Evolutionary conservation across 2,888 invertebrate genomes (phyloP), one percentile per base, ranked within the genome.

Genomic region (Ennomos quercinarius): DNA sequence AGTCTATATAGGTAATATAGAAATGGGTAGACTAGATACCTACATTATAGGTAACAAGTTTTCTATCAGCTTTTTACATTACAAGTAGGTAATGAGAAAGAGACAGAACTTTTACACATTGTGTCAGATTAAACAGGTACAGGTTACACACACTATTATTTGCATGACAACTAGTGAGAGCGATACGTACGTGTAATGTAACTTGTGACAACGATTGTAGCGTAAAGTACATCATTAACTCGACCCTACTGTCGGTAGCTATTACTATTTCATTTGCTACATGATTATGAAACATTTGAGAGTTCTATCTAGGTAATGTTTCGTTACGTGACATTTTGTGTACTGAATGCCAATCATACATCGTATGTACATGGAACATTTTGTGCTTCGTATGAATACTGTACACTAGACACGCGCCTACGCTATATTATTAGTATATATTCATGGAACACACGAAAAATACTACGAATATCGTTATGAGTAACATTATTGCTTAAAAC

Each of bases 401-500:
- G 61, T 13, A 53, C 51, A 55, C 61, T 58, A 53, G 55, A 50
- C 59, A 61, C 65, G 50, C 51, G 51, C 60, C 45, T 41, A 37
- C 11, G 12, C 38, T 50, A 36, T n/a, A 42, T 4, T 27, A 27
- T 4, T 27, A 27, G 27, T 27, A 27, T 27, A 27, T 11, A 10
- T 27, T n/a, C 37, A 50, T 40, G 44, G 48, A 37, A 62, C 66
- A 63, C 65, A 58, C 55, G 34, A 45, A 60, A n/a, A 57, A 60
- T 57, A 48, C 63, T 64, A 65, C 63, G 35, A 54, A 48, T 54
- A 59, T 57, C 52, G 52, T 11, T 35, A 50, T 49, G 48, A 54
- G 42, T 53, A 63, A 55, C 53, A 57, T 72, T 74, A 76, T 75
- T 71, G 73, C 74, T 75, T 72, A 75, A 62, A 68, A 10, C 52